Evolutionary conservation across 2,797 vertebrate genomes (phyloP).

Genomic region (Phyllotis vaccarum): DNA sequence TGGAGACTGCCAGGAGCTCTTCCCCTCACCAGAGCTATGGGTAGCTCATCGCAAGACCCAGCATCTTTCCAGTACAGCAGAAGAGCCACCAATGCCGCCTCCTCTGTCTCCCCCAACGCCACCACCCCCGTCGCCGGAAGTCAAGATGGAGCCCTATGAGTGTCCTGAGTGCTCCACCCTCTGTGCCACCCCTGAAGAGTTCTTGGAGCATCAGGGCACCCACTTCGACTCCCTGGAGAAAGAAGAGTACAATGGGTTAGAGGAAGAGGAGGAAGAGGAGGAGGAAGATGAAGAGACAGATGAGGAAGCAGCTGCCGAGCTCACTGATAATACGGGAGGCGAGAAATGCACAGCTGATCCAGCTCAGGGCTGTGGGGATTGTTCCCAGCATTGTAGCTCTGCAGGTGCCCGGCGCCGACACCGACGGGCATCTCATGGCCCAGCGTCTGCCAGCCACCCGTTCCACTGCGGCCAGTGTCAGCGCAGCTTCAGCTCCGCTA

Average conservation of each 20-base stretch:
- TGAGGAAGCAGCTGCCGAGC: slow-evolving; percentile 24
- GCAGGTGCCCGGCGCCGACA: slow-evolving; percentile 56
- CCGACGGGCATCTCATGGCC: slow-evolving; percentile 35
- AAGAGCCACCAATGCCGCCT: slow-evolving; percentile 78
- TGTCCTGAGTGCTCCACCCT: slow-evolving; percentile 94
- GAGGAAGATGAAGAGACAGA: slow-evolving; percentile 87
- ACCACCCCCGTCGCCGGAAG: background rate
- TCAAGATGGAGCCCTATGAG: slow-evolving; percentile 92
- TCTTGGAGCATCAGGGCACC: slow-evolving; percentile 95
- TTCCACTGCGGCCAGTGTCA: slow-evolving; percentile 86
- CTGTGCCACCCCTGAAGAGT: slow-evolving; percentile 94
- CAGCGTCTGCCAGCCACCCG: slow-evolving; percentile 73
- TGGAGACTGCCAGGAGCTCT: slow-evolving; percentile 93
- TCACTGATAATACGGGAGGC: slow-evolving; percentile 65
- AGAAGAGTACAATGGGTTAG: slow-evolving; percentile 90
- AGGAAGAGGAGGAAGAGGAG: slow-evolving; percentile 79
- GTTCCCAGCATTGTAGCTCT: slow-evolving; percentile 82
- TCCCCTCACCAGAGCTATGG: slow-evolving; percentile 93
- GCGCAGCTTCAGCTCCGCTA: slow-evolving; percentile 92
- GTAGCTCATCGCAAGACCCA: slow-evolving; percentile 93
- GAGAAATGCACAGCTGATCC: background rate
- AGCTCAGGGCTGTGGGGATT: slow-evolving; percentile 89
- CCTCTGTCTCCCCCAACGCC: slow-evolving; percentile 15
- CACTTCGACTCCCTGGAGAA: slow-evolving; percentile 94
- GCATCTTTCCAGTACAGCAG: slow-evolving; percentile 78